Percentiles rank a stretch among this genome's conserved stretches.
Conservation (phyloP, 1,140 invertebrate species). For the Drosophila repleta region DNA sequence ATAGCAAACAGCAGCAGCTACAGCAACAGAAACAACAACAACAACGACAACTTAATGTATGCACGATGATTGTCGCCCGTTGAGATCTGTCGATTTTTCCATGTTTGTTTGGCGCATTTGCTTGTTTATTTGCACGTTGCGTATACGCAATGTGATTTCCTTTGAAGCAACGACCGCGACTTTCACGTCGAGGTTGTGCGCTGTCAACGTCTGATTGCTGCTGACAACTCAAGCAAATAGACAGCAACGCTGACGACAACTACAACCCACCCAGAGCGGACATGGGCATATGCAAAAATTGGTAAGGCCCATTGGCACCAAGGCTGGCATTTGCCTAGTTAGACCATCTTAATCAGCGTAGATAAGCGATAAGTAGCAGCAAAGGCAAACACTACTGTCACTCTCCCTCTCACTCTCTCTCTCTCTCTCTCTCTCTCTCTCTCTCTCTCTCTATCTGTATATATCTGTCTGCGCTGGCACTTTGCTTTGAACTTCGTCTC, state of each 20-base stretch:
- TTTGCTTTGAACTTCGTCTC: constrained; percentile 54
- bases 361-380: constrained; percentile 65
- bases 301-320: constrained; percentile 11
- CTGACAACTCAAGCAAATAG: constrained; percentile 59
- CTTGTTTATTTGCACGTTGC: constrained; percentile 71
- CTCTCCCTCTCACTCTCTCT: background rate
- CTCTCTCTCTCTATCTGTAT: background rate
- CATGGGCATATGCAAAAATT: constrained; percentile 20
- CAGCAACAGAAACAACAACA: background rate
- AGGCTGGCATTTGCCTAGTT: constrained; percentile 27
- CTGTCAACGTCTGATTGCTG: constrained; percentile 42
- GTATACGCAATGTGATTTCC: constrained; percentile 77
- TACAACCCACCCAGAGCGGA: no score
- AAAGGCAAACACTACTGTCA: constrained; percentile 22
- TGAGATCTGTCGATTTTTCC: constrained; percentile 68
- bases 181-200: constrained; percentile 50
- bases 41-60: constrained; percentile 25
- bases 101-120: constrained; percentile 64
- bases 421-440: background rate
- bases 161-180: constrained; percentile 63
- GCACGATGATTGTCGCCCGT: constrained; percentile 64
- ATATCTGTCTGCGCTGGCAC: constrained; percentile 28
- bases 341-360: constrained; percentile 48
- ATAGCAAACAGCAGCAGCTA: constrained; percentile 7
- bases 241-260: constrained; percentile 38